Base-by-base conservation (phyloP, 2,888 invertebrate genomes). In the Poecilus cupreus region DNA sequence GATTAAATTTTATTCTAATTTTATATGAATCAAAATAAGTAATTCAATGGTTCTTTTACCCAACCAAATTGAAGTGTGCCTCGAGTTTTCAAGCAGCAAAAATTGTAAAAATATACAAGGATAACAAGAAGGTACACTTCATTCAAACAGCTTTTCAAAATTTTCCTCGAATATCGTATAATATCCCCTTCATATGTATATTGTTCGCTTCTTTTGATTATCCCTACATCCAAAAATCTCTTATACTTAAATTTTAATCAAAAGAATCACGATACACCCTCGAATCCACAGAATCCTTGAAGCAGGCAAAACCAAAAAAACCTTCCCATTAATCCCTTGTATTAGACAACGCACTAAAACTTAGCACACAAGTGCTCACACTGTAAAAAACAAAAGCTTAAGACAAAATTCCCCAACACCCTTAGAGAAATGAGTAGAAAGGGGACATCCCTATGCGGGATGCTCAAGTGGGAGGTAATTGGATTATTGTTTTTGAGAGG, bases 401-500 rank as follows among this genome's bases (percentile, higher is more conserved):
- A 26, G 60, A 32, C 64, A 2, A 10, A 54, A 13, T 11, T 18
- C 8, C 32, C 32, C 26, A 64, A 24, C 26, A 18, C 64, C 64
- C 64, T 64, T 18, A 8, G 26, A 37, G 13, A 16, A n/a, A 2
- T 3, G n/a, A 16, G 49, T 1, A 68, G 13, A n/a, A n/a, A n/a
- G n/a, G n/a, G n/a, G n/a, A n/a, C 68, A 68, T 20, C 68, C 79
- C 76, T 74, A 82, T 79, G 83, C 82, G 83, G 84, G 84, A 84
- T 82, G 82, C 51, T 84, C 82, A 83, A 85, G 83, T 84, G 84
- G 82, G 80, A 82, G 77, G 83, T 80, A 85, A 85, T 84, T 83
- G 84, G 84, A 85, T 84, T 84, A 85, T 84, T 85, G 84, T 85
- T 85, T 85, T 84, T 84, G 83, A 81, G 82, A 83, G 83, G 68